Conservation (phyloP, 2,888 invertebrate species). For the Aspidiotus rigidus region DNA sequence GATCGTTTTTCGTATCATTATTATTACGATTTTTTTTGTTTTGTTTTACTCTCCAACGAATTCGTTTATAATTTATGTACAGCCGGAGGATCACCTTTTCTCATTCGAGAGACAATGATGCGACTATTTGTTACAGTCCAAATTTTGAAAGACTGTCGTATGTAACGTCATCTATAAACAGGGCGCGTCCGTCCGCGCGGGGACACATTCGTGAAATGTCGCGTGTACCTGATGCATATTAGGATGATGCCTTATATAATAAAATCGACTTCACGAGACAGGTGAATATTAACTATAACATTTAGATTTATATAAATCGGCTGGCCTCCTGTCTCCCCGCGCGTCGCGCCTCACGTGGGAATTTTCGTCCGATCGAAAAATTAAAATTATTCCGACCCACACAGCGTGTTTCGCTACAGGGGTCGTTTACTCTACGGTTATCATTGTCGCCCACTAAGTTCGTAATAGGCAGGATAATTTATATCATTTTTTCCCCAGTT, state of each 20-base stretch:
- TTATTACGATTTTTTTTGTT: no score
- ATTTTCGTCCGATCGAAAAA: slow-evolving; percentile 11
- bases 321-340: neutral
- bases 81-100: no score
- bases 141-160: neutral
- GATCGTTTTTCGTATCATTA: no score
- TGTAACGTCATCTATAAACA: neutral
- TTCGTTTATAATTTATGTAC: no score
- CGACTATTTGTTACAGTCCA: slow-evolving; percentile 5
- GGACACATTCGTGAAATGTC: slow-evolving; percentile 3
- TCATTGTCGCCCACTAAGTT: slow-evolving; percentile 10
- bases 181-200: neutral
- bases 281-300: slow-evolving; percentile 1
- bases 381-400: slow-evolving; percentile 29
- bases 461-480: slow-evolving; percentile 5
- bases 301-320: slow-evolving; percentile 10
- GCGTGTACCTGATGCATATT: neutral
- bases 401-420: slow-evolving; percentile 30
- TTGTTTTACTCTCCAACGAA: no score
- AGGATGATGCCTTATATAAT: neutral
- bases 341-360: neutral
- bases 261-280: neutral
- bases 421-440: slow-evolving; percentile 12
- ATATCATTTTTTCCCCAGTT: slow-evolving; percentile 7
- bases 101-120: neutral